Percentiles rank a stretch among this genome's conserved stretches.
Evolutionary conservation across 2,888 invertebrate genomes (phyloP).

Genomic region (Sesamia inferens): DNA sequence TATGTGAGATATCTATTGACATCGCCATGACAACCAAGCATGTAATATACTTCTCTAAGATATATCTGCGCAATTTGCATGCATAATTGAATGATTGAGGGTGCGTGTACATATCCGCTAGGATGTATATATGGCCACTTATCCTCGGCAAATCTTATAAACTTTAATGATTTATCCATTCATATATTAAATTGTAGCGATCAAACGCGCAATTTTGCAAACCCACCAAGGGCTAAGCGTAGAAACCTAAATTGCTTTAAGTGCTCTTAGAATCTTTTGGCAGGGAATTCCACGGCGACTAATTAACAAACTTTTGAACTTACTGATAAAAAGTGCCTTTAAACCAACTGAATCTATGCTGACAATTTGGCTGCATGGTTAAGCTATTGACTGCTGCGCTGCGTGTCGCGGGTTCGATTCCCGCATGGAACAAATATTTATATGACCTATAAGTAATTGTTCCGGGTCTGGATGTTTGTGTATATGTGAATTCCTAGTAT

Average conservation of each 20-base stretch:
- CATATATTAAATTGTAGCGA: constrained; percentile 52
- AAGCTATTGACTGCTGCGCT: too few species aligned
- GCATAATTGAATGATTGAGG: constrained; percentile 26
- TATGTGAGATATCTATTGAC: background rate
- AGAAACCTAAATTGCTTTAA: constrained; percentile 42
- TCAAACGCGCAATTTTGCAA: constrained; percentile 45
- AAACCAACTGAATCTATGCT: background rate
- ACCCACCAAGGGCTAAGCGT: constrained; percentile 40
- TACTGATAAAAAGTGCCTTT: background rate
- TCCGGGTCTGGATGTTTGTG: too few species aligned
- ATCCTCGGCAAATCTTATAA: constrained; percentile 52
- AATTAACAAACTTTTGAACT: background rate
- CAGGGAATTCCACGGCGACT: background rate
- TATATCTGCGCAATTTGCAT: constrained; percentile 13
- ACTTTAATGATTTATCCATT: constrained; percentile 56
- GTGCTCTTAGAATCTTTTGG: constrained; percentile 26
- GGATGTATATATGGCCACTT: constrained; percentile 38
- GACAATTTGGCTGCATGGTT: too few species aligned
- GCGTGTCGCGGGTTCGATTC: too few species aligned
- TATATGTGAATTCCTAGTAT: too few species aligned
- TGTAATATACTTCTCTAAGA: constrained; percentile 7
- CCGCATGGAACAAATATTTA: too few species aligned
- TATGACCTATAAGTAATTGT: too few species aligned
- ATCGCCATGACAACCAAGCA: constrained; percentile 13
- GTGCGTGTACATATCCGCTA: background rate